Base-by-base conservation (phyloP, 2,113 vertebrate genomes). In the Sturnira hondurensis region DNA sequence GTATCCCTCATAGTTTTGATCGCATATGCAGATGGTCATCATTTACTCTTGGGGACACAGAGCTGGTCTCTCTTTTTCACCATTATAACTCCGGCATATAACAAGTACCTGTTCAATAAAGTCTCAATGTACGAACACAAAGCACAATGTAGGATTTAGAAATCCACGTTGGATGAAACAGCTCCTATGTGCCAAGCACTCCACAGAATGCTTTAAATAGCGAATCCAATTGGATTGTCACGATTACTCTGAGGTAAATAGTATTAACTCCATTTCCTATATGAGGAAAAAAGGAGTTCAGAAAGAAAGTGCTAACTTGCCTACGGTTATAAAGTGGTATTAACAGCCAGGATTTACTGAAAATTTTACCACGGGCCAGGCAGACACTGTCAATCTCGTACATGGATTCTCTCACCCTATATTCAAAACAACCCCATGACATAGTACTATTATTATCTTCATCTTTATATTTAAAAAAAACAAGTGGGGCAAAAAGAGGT, bases 401-500 rank as follows among this genome's bases (percentile, higher is more conserved):
- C 1, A 36, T 56, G 17, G 47, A 68, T 91, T 88, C 41, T 97
- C 86, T 80, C n/a, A 50, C 33, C 58, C 12, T 0, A 85, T 81
- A 91, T 85, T 88, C 87, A 91, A 88, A 95, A 95, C 81, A 90
- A 96, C 1, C 33, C 31, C 77, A 47, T 56, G 45, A 82, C 52
- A 82, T 22, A 20, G 52, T 84, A 91, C 28, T 88, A 86, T 56
- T 84, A 96, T 93, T 94, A 90, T 65, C 58, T 36, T 93, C 77
- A 95, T 88, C 81, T 95, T 92, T 83, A 77, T 61, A 81, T 77
- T 45, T 19, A 63, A 77, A 93, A 96, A 95, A 95, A 76, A n/a
- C 65, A 88, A 81, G 41, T 24, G n/a, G 71, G 58, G 71, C 83
- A 94, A 93, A 68, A 31, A 83, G 38, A 89, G 41, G 73, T 91